phyloP scores from a whole-genome alignment of 2,888 invertebrate genomes.

The Serrognathus titanus region DNA sequence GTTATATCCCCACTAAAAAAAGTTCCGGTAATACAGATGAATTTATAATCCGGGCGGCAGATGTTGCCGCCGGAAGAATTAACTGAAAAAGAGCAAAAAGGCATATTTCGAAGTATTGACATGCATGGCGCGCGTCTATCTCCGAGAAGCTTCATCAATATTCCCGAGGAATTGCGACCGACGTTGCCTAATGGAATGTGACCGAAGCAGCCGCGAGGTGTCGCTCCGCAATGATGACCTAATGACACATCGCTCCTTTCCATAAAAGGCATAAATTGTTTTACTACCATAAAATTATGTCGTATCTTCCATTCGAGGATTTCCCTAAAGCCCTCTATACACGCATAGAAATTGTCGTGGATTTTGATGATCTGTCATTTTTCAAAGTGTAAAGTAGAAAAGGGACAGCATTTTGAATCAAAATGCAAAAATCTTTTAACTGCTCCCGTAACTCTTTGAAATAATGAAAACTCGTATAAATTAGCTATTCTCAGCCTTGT shows the following conservation, averaged over 20 bases:
- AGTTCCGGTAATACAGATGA: slow-evolving; percentile 22
- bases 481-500: too few relatives aligned
- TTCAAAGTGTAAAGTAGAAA: too few relatives aligned
- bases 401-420: too few relatives aligned
- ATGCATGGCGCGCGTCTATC: slow-evolving; percentile 38
- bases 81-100: slow-evolving; percentile 20
- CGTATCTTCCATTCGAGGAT: too few relatives aligned
- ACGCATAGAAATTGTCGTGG: too few relatives aligned
- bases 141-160: slow-evolving; percentile 41
- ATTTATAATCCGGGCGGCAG: slow-evolving; percentile 24
- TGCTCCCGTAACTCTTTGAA: too few relatives aligned
- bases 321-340: too few relatives aligned
- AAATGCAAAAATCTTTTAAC: too few relatives aligned
- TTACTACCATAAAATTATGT: too few relatives aligned
- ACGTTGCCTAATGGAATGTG: slow-evolving; percentile 46
- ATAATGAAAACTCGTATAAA: too few relatives aligned
- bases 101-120: slow-evolving; percentile 28
- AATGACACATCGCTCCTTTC: slow-evolving; percentile 20
- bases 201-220: slow-evolving; percentile 34
- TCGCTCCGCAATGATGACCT: slow-evolving; percentile 25
- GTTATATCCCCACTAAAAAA: slow-evolving; percentile 11
- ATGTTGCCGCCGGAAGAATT: slow-evolving; percentile 25
- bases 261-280: not conserved
- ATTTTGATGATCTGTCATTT: too few relatives aligned
- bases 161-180: slow-evolving; percentile 43